phyloP scores from a whole-genome alignment of 2,888 invertebrate genomes.

The Argynnis bischoffii region DNA sequence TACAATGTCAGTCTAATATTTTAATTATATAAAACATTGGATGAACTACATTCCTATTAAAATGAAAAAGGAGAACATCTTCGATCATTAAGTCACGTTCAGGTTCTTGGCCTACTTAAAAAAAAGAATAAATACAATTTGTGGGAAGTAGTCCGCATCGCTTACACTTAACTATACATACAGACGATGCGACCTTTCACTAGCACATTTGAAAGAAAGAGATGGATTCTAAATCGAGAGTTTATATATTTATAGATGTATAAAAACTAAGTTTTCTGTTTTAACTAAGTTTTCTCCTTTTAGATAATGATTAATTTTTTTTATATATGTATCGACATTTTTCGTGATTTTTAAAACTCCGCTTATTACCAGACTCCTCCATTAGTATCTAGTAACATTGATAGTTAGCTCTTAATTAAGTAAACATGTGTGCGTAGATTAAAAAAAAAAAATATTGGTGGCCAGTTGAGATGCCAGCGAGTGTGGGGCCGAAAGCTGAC shows the following conservation, averaged over 20 bases:
- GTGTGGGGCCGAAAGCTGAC: constrained; percentile 60
- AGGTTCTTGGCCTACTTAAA: constrained; percentile 66
- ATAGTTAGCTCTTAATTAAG: background rate
- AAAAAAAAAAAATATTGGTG: constrained; percentile 44
- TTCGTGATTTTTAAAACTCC: background rate
- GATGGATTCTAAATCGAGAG: constrained; percentile 47
- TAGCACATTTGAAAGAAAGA: constrained; percentile 56
- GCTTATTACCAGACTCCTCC: background rate
- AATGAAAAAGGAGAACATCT: constrained; percentile 34
- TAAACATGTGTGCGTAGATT: constrained; percentile 32
- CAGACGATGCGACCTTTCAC: constrained; percentile 62
- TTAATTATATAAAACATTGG: background rate
- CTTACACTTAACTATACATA: constrained; percentile 46
- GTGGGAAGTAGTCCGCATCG: constrained; percentile 72
- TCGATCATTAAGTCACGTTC: constrained; percentile 53
- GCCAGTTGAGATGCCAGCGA: constrained; percentile 55
- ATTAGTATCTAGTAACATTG: background rate
- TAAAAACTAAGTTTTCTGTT: background rate
- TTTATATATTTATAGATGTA: constrained; percentile 30
- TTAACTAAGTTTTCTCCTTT: too few relatives aligned
- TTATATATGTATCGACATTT: background rate
- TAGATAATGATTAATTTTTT: too few relatives aligned
- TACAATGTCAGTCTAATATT: background rate
- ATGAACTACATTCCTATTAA: constrained; percentile 8
- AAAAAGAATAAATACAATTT: constrained; percentile 55